Evolutionary conservation across 2,113 vertebrate species (phyloP).

Genomic region (Papio anubis): DNA sequence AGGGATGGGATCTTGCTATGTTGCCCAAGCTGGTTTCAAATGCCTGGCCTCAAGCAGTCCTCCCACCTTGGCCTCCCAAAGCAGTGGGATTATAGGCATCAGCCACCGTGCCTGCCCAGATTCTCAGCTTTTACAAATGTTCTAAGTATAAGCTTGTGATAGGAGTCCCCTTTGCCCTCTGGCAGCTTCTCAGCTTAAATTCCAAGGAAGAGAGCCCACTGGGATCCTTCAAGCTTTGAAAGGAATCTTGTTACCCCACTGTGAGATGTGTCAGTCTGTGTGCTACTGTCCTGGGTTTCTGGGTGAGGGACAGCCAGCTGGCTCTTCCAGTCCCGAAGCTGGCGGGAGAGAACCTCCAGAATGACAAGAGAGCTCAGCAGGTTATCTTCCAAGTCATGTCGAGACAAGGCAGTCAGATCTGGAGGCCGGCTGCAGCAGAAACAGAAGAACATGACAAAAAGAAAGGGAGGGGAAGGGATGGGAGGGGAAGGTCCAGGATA

Average conservation of each 20-base stretch:
- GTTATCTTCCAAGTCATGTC: constrained; percentile 89
- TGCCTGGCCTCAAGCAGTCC: background rate
- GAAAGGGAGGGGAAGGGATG: background rate
- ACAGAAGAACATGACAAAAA: background rate
- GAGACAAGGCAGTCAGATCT: constrained; percentile 86
- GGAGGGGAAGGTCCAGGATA: background rate
- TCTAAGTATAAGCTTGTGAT: background rate
- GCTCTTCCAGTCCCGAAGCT: constrained; percentile 83
- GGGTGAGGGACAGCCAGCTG: background rate
- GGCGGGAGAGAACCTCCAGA: constrained; percentile 91
- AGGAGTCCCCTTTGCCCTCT: background rate
- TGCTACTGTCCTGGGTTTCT: constrained; percentile 82
- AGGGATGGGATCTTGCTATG: background rate
- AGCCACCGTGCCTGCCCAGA: background rate
- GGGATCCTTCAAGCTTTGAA: background rate
- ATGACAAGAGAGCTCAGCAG: constrained; percentile 90
- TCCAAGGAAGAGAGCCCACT: background rate
- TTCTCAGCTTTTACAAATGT: constrained; percentile 32
- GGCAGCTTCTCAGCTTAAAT: background rate
- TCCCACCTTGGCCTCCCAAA: background rate
- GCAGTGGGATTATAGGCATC: background rate
- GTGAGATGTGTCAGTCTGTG: constrained; percentile 89
- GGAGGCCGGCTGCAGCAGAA: constrained; percentile 82
- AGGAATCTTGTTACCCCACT: constrained; percentile 83
- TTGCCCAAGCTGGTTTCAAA: background rate